phyloP scores from a whole-genome alignment of 2,888 invertebrate species.

The Nomada fabriciana region DNA sequence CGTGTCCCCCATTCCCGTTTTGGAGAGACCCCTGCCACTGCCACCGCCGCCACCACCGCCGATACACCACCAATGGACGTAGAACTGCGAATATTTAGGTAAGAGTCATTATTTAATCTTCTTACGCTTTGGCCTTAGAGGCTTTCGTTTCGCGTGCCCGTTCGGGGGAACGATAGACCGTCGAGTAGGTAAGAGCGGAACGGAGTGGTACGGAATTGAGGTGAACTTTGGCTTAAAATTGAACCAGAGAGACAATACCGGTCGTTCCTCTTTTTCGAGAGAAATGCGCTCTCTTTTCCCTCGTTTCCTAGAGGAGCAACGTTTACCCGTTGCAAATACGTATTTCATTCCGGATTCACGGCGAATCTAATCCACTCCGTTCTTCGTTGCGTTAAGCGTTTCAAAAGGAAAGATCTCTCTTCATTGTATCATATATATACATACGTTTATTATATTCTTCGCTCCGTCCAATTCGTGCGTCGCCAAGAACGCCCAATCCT shows the following conservation, averaged over 20 bases:
- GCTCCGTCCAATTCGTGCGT: not conserved
- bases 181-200: not conserved
- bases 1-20: conserved; percentile 81
- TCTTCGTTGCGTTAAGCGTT: not conserved
- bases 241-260: not conserved
- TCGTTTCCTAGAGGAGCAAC: not conserved
- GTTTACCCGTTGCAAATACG: not conserved
- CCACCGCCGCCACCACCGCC: conserved; percentile 80
- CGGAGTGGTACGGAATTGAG: not conserved
- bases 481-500: not conserved
- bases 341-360: conserved; percentile 1
- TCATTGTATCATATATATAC: too few relatives aligned
- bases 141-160: not conserved
- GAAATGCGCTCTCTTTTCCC: not conserved
- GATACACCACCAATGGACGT: conserved; percentile 92
- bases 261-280: not conserved
- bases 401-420: not conserved
- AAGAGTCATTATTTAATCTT: conserved; percentile 48
- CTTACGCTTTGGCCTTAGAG: conserved; percentile 1
- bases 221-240: not conserved
- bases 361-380: not conserved
- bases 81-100: conserved; percentile 82
- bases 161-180: not conserved
- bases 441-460: not conserved
- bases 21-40: conserved; percentile 81